These are phyloP conservation scores for Philypnodon macrostomus DNA, from an alignment of 2,797 vertebrate species.

Conservation along the genomic window DNA sequence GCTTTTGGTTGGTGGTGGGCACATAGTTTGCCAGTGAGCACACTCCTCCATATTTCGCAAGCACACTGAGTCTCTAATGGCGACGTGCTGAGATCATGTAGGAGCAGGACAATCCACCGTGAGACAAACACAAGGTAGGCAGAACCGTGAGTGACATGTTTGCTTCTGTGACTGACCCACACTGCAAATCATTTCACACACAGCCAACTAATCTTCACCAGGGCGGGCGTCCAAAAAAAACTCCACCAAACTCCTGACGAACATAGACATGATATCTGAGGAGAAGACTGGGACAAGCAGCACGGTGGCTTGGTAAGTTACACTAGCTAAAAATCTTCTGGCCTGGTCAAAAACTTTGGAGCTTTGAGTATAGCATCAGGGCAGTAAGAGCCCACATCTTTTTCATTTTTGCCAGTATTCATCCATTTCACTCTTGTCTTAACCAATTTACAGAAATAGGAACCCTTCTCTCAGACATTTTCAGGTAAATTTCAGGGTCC, in stretches of 20 bases:
- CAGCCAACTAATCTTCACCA: conserved; percentile 23
- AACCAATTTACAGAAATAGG: too few relatives aligned
- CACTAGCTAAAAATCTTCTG: too few relatives aligned
- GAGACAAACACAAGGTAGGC: conserved; percentile 24
- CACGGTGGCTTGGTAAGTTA: too few relatives aligned
- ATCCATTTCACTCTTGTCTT: too few relatives aligned
- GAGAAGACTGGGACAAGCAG: too few relatives aligned
- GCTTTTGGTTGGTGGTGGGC: background rate
- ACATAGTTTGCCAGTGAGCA: background rate
- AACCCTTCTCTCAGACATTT: too few relatives aligned
- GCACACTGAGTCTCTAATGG: too few relatives aligned
- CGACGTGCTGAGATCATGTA: conserved; percentile 6
- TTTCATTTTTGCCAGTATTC: too few relatives aligned
- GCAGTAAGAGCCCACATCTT: too few relatives aligned
- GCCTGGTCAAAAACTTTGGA: too few relatives aligned
- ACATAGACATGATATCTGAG: conserved; percentile 23
- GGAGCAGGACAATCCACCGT: conserved; percentile 17
- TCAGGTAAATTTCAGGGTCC: too few relatives aligned
- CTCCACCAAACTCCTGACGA: conserved; percentile 14
- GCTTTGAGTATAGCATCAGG: too few relatives aligned
- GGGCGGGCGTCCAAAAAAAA: conserved; percentile 37
- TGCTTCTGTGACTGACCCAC: conserved; percentile 43
- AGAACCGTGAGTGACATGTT: conserved; percentile 48
- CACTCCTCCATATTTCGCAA: background rate
- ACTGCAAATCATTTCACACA: conserved; percentile 40